Evolutionary conservation across 2,113 vertebrate genomes (phyloP).

Genomic region (Oncorhynchus masou): DNA sequence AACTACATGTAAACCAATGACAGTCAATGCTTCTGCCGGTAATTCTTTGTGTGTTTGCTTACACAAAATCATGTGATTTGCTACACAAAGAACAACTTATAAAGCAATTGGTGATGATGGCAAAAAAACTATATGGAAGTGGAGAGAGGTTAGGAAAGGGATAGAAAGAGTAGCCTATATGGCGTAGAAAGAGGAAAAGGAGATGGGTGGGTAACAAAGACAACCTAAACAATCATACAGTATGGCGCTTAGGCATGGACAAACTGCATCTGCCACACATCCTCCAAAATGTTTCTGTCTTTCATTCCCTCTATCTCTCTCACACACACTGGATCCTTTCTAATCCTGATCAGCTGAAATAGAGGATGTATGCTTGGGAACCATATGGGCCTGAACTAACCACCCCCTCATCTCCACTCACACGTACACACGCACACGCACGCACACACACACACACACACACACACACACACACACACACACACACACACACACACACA

Average conservation of each 20-base stretch:
- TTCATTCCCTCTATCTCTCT: constrained; percentile 30
- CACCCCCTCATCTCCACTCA: constrained; percentile 23
- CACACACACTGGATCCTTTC: constrained; percentile 52
- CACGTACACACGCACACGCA: constrained; percentile 28
- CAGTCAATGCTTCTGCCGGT: too few relatives aligned
- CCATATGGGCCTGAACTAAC: constrained; percentile 54
- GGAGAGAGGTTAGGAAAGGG: neutral
- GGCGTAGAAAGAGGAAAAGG: neutral
- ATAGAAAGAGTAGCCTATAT: neutral
- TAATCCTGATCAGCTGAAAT: constrained; percentile 68
- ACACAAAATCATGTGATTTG: too few relatives aligned
- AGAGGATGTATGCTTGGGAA: constrained; percentile 49
- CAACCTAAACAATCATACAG: neutral
- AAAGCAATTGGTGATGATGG: too few relatives aligned
- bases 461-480: constrained; percentile 40
- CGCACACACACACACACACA: constrained; percentile 40
- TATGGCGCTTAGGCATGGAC: neutral
- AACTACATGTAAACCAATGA: too few relatives aligned
- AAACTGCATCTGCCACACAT: constrained; percentile 36
- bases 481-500: constrained; percentile 40
- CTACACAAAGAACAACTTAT: too few relatives aligned
- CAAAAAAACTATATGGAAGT: neutral
- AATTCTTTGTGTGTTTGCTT: too few relatives aligned
- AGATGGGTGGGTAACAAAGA: neutral
- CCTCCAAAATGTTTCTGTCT: constrained; percentile 20